These are phyloP conservation scores for Caenorhabditis sp. DNA, from an alignment of 2,888 invertebrate genomes.

Conservation along the genomic window DNA sequence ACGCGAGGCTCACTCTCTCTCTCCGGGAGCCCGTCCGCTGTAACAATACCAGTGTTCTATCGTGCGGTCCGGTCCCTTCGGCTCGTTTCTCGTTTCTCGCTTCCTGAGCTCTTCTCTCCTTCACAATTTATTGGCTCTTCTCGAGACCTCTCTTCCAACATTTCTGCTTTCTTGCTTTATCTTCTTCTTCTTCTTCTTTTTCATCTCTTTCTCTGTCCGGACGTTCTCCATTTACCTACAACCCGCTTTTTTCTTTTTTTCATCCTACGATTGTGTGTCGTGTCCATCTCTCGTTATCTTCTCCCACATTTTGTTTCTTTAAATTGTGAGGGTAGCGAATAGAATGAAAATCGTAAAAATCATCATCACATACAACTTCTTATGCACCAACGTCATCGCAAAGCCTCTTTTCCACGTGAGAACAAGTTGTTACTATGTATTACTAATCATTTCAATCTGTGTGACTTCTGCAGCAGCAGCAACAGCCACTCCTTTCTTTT, in stretches of 20 bases:
- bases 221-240: too few relatives aligned
- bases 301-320: too few relatives aligned
- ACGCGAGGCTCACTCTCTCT: not conserved
- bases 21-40: conserved; percentile 48
- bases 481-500: conserved; percentile 38
- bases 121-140: conserved; percentile 55
- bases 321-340: too few relatives aligned
- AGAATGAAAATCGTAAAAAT: too few relatives aligned
- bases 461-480: not conserved
- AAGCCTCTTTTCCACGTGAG: conserved; percentile 16
- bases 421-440: conserved; percentile 44
- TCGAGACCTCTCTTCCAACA: conserved; percentile 15
- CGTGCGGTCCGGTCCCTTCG: conserved; percentile 2
- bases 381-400: not conserved
- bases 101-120: conserved; percentile 17
- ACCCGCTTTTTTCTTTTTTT: too few relatives aligned
- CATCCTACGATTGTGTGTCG: too few relatives aligned
- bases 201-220: not conserved
- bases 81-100: conserved; percentile 13
- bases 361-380: conserved; percentile 13
- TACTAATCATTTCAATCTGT: conserved; percentile 51
- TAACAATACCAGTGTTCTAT: conserved; percentile 67
- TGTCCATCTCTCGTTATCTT: too few relatives aligned
- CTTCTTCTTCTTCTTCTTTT: not conserved
- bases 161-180: not conserved